A percentile compares a stretch with the other conserved stretches of the same genome.
Conservation (phyloP, 2,888 invertebrate genomes). For the Thyatira batis region DNA sequence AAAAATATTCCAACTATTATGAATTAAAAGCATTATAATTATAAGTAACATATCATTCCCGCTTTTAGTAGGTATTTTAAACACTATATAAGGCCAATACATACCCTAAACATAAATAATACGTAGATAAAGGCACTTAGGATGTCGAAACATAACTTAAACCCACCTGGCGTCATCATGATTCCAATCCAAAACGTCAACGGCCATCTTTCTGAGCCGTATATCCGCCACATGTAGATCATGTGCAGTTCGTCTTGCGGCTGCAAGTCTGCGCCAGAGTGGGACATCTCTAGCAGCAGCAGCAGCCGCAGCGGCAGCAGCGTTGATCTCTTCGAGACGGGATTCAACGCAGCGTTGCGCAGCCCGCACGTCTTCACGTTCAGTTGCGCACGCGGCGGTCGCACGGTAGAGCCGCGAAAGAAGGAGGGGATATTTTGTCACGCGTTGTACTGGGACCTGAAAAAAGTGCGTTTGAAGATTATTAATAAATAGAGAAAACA, state of each 20-base stretch:
- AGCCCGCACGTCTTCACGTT: slow-evolving; percentile 91
- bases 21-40: too few relatives aligned
- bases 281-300: slow-evolving; percentile 94
- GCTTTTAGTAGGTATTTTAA: too few relatives aligned
- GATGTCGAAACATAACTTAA: neutral
- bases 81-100: too few relatives aligned
- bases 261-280: slow-evolving; percentile 93
- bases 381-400: slow-evolving; percentile 92
- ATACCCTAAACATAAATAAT: too few relatives aligned
- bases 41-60: too few relatives aligned
- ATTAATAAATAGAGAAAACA: neutral
- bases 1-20: too few relatives aligned
- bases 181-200: slow-evolving; percentile 96
- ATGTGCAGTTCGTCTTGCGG: slow-evolving; percentile 88
- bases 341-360: slow-evolving; percentile 96
- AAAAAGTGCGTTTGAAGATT: slow-evolving; percentile 9
- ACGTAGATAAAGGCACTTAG: neutral
- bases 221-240: slow-evolving; percentile 95
- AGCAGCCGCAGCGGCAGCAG: slow-evolving; percentile 94
- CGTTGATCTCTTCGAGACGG: slow-evolving; percentile 96
- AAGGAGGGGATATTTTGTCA: slow-evolving; percentile 97
- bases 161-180: slow-evolving; percentile 90
- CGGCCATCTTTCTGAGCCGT: slow-evolving; percentile 94
- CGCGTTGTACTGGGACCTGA: slow-evolving; percentile 96
- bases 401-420: slow-evolving; percentile 95